Evolutionary conservation across 64 coral and sea anemone genomes (phyloP).

Genomic region (Orbicella faveolata): DNA sequence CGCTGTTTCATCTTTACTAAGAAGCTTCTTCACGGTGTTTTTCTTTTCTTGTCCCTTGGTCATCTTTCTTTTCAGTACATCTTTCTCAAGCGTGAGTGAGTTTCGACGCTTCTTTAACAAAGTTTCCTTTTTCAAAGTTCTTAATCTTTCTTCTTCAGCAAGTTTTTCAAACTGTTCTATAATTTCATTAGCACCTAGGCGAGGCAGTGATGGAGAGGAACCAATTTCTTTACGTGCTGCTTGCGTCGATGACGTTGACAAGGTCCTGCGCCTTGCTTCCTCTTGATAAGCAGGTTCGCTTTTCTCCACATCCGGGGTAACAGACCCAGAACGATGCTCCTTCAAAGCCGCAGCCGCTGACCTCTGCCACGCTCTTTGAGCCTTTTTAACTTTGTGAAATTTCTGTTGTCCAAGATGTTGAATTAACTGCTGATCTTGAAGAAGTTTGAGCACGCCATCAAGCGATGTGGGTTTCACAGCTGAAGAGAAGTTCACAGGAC

Average conservation of each 20-base stretch:
- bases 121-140: conserved; percentile 75
- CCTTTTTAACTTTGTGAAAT: conserved; percentile 58
- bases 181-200: conserved; percentile 25
- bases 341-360: conserved; percentile 80
- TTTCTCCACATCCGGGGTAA: conserved; percentile 13
- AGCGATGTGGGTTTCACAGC: conserved; percentile 61
- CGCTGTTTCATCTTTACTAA: conserved; percentile 65
- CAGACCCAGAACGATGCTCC: conserved; percentile 16
- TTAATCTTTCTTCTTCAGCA: conserved; percentile 87
- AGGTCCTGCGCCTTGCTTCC: background rate
- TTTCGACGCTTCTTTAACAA: conserved; percentile 82
- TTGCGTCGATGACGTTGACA: background rate
- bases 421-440: conserved; percentile 79
- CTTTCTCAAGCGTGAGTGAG: conserved; percentile 84
- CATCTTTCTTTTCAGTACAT: conserved; percentile 76
- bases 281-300: background rate
- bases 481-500: background rate
- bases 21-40: conserved; percentile 68
- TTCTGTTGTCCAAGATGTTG: conserved; percentile 75
- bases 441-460: conserved; percentile 73
- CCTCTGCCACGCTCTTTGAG: conserved; percentile 66
- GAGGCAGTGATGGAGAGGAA: background rate
- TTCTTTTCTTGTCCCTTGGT: conserved; percentile 73
- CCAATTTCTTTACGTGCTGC: background rate
- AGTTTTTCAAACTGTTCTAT: conserved; percentile 75